These are phyloP conservation scores for Synergus laeviventris DNA, from an alignment of 2,888 invertebrate genomes.

Conservation along the genomic window DNA sequence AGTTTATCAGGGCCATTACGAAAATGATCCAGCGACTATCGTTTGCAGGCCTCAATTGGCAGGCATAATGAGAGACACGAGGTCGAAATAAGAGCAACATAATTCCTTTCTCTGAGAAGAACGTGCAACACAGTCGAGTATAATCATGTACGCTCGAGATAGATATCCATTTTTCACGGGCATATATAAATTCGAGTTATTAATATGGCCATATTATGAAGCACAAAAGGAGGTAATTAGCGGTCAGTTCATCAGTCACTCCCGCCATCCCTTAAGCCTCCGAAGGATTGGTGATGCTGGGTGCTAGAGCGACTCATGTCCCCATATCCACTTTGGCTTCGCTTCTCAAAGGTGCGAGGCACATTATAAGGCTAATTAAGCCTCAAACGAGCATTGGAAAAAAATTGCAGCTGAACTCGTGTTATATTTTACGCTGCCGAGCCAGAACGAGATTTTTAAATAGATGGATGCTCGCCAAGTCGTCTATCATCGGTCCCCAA, in stretches of 20 bases:
- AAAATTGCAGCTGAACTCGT: slow-evolving; percentile 61
- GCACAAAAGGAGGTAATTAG: slow-evolving; percentile 73
- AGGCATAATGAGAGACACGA: slow-evolving; percentile 43
- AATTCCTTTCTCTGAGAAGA: slow-evolving; percentile 32
- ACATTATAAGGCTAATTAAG: slow-evolving; percentile 72
- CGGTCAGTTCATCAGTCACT: slow-evolving; percentile 73
- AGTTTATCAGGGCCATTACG: slow-evolving; percentile 26
- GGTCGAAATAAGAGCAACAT: slow-evolving; percentile 43
- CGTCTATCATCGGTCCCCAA: slow-evolving; percentile 57
- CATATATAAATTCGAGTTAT: slow-evolving; percentile 71
- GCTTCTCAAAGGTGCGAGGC: slow-evolving; percentile 62
- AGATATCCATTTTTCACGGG: slow-evolving; percentile 71
- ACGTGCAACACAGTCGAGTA: slow-evolving; percentile 49
- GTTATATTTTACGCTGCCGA: slow-evolving; percentile 61
- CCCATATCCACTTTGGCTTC: slow-evolving; percentile 50
- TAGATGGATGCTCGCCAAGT: slow-evolving; percentile 57
- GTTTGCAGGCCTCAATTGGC: slow-evolving; percentile 42
- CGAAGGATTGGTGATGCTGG: slow-evolving; percentile 49
- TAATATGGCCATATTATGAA: slow-evolving; percentile 70
- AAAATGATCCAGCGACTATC: slow-evolving; percentile 28
- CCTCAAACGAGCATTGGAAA: slow-evolving; percentile 53
- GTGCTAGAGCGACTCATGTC: slow-evolving; percentile 57
- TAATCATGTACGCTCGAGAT: slow-evolving; percentile 52
- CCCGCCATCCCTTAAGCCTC: slow-evolving; percentile 54
- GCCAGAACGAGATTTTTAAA: slow-evolving; percentile 61